phyloP scores from a whole-genome alignment of 1,140 invertebrate genomes.

The Chionoecetes opilio region DNA sequence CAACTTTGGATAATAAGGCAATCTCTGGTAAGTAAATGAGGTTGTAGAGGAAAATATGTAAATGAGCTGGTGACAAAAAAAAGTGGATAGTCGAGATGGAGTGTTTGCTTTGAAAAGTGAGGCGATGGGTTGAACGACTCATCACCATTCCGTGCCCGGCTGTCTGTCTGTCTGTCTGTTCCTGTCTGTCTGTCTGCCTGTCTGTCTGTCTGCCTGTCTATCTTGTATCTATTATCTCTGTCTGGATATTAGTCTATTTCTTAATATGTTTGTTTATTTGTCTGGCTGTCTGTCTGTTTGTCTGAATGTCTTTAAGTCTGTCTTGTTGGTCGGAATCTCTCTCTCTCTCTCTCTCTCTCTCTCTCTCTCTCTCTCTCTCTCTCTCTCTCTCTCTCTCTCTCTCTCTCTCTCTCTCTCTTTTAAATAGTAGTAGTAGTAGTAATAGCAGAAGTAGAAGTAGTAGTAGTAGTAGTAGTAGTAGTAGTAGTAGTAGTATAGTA shows the following conservation, averaged over 20 bases:
- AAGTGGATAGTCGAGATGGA: not conserved
- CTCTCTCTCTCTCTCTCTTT: not conserved
- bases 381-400: not conserved
- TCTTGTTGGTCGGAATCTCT: no score
- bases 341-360: not conserved
- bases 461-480: not conserved
- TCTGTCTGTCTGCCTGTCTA: not conserved
- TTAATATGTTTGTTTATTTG: not conserved
- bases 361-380: not conserved
- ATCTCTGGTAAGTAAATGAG: not conserved
- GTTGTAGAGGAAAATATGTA: slow-evolving; percentile 5
- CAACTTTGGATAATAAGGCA: no score
- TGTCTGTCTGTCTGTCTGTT: slow-evolving; percentile 13
- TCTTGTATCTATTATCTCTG: not conserved
- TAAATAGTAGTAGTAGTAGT: not conserved
- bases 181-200: not conserved
- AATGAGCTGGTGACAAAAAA: not conserved
- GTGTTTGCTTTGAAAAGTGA: slow-evolving; percentile 20
- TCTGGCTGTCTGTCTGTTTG: not conserved
- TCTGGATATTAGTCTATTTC: not conserved
- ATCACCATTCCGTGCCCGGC: not conserved
- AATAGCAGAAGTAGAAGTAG: not conserved
- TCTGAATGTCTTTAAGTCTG: no score
- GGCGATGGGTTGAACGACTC: not conserved
- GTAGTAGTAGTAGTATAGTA: not conserved